Base-by-base conservation (phyloP, 2,888 invertebrate genomes). In the Chromoteleia sp. region DNA sequence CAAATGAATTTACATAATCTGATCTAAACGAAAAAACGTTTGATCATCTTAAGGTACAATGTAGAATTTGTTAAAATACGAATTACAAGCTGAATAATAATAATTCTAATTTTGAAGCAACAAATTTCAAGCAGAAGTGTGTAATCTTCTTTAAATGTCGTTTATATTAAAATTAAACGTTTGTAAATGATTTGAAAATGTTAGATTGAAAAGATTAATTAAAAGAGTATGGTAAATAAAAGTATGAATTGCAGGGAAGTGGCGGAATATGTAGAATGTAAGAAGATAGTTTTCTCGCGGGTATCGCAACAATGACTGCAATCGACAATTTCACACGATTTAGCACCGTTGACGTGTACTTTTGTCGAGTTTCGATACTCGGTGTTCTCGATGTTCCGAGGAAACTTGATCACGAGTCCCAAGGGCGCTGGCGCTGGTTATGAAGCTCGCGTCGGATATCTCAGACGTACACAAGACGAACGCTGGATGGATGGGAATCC, bases 401-500 rank as follows among this genome's bases (percentile, higher is more conserved):
- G 81, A 85, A 84, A 85, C 84, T 85, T 78, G 84, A 84, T 84
- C 79, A 79, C 50, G 48, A 45, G 70, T 86, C 85, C 85, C 86
- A 83, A 61, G 85, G 84, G 82, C 80, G 82, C 73, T 56, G 67
- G 75, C 79, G 75, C 78, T 76, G 78, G 76, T 76, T 80, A 83
- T 80, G 56, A 77, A 81, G 75, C 77, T 63, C 73, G 63, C 67
- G 75, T 67, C 33, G 29, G 52, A 68, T 77, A 75, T 77, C 73
- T 74, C 67, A 61, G 77, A 73, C 78, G 63, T 77, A 78, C 45
- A 76, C 74, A 79, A 76, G 65, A 77, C 59, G 74, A 81, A 65
- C 29, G 65, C 45, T 65, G 75, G 75, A 65, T 77, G 82, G 85
- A 86, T 88, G 86, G 85, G 89, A 89, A 89, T 89, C 89, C 89